A percentile compares a stretch with the other conserved stretches of the same genome.
Conservation (phyloP, 1,140 invertebrate species). For the Brachionus asplanchnoidis region DNA sequence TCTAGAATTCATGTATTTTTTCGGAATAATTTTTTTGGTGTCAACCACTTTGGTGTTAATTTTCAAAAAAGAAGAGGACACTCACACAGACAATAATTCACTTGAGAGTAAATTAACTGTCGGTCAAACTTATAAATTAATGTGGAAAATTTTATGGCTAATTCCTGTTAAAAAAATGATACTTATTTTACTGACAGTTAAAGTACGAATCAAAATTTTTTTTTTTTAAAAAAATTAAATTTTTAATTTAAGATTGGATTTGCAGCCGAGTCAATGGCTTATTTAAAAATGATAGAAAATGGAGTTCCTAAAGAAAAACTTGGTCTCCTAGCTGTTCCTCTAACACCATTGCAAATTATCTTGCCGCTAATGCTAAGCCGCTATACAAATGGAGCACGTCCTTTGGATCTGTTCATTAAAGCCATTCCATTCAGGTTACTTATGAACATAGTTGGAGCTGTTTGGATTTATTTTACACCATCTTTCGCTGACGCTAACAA, state of each 20-base stretch:
- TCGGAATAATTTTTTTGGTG: slow-evolving; percentile 71
- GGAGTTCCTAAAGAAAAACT: slow-evolving; percentile 92
- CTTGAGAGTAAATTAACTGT: not conserved
- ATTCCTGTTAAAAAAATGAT: slow-evolving; percentile 70
- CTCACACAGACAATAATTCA: not conserved
- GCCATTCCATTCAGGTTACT: slow-evolving; percentile 75
- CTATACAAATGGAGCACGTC: slow-evolving; percentile 79
- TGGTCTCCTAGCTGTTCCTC: slow-evolving; percentile 76
- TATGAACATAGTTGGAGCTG: slow-evolving; percentile 16
- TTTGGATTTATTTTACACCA: slow-evolving; percentile 34
- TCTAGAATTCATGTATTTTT: slow-evolving; percentile 39
- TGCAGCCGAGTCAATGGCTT: slow-evolving; percentile 86
- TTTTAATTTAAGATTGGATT: slow-evolving; percentile 74
- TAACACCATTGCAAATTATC: slow-evolving; percentile 88
- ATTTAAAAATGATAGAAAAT: slow-evolving; percentile 85
- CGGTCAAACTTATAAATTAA: slow-evolving; percentile 11
- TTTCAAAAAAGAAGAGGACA: slow-evolving; percentile 74
- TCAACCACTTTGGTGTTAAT: slow-evolving; percentile 82
- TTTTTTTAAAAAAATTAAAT: not conserved
- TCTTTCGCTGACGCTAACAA: not conserved
- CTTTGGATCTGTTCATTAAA: slow-evolving; percentile 79
- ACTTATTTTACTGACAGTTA: slow-evolving; percentile 78
- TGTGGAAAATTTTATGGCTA: slow-evolving; percentile 55
- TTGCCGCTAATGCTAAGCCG: slow-evolving; percentile 80
- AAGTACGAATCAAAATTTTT: too few relatives aligned